phyloP scores from a whole-genome alignment of 2,888 invertebrate genomes.

The Mimachlamys varia region DNA sequence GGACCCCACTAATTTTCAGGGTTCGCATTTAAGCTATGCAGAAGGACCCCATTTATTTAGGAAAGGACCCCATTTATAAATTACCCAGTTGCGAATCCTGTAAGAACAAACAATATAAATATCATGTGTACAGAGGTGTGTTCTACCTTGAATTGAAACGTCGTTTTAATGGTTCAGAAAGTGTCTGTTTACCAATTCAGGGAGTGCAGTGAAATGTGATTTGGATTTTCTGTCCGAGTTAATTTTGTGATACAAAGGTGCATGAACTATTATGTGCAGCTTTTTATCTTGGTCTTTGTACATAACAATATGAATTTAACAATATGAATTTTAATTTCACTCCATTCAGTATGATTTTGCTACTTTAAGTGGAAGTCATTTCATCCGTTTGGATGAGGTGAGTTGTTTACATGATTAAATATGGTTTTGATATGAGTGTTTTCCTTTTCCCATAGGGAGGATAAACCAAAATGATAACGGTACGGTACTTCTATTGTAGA shows the following conservation, averaged over 20 bases:
- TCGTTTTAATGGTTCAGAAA: background rate
- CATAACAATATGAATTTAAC: background rate
- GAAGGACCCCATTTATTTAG: too few species aligned
- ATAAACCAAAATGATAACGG: conserved; percentile 36
- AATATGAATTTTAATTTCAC: background rate
- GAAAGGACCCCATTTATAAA: too few species aligned
- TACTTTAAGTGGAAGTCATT: background rate
- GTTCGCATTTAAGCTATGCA: too few species aligned
- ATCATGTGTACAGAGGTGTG: background rate
- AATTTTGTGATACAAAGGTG: background rate
- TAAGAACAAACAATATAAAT: too few species aligned
- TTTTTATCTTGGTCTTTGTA: background rate
- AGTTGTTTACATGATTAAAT: background rate
- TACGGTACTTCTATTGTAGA: conserved; percentile 26
- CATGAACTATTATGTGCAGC: background rate
- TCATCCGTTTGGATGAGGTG: background rate
- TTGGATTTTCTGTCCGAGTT: background rate
- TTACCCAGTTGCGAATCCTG: too few species aligned
- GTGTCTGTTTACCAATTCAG: background rate
- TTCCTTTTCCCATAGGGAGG: conserved; percentile 18
- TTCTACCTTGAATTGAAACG: background rate
- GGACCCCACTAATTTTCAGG: too few species aligned
- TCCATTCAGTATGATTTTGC: too few species aligned
- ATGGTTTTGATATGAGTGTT: conserved; percentile 1
- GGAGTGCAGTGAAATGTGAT: background rate